phyloP scores from a whole-genome alignment of 2,113 vertebrate genomes.

The Damaliscus lunatus region DNA sequence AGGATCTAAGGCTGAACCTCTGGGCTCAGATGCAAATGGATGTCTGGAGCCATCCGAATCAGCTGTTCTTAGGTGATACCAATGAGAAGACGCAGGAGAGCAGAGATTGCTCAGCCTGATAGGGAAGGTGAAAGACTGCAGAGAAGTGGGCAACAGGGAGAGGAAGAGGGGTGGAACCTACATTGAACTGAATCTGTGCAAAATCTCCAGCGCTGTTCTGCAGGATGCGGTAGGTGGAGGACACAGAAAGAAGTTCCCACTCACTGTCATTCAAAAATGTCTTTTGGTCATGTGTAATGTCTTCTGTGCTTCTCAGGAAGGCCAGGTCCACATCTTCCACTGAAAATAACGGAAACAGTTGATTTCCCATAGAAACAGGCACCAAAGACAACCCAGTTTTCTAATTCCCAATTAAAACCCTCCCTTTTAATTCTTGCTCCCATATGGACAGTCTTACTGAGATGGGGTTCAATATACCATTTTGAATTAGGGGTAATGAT shows the following conservation, averaged over 20 bases:
- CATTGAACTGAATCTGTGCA: constrained; percentile 89
- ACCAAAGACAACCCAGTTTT: neutral
- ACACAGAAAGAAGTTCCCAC: constrained; percentile 89
- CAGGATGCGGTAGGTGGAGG: constrained; percentile 79
- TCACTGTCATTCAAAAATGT: constrained; percentile 87
- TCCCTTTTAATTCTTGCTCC: neutral
- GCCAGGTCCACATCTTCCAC: constrained; percentile 88
- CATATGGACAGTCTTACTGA: neutral
- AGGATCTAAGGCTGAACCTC: neutral
- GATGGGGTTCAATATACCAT: neutral
- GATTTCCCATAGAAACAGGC: neutral
- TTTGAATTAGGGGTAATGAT: neutral
- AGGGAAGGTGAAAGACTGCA: neutral
- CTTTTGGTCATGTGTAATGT: constrained; percentile 81
- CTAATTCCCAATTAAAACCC: neutral
- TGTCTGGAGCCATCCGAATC: neutral
- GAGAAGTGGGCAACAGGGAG: neutral
- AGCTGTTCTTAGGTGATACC: neutral
- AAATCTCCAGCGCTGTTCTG: constrained; percentile 79
- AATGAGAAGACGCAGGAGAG: neutral
- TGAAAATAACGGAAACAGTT: constrained; percentile 54
- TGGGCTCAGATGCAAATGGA: neutral
- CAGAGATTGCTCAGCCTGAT: neutral
- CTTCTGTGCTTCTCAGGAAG: constrained; percentile 84
- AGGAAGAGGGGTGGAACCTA: constrained; percentile 61